Evolutionary conservation across 2,888 invertebrate genomes (phyloP).

Genomic region (Amiota mariae): DNA sequence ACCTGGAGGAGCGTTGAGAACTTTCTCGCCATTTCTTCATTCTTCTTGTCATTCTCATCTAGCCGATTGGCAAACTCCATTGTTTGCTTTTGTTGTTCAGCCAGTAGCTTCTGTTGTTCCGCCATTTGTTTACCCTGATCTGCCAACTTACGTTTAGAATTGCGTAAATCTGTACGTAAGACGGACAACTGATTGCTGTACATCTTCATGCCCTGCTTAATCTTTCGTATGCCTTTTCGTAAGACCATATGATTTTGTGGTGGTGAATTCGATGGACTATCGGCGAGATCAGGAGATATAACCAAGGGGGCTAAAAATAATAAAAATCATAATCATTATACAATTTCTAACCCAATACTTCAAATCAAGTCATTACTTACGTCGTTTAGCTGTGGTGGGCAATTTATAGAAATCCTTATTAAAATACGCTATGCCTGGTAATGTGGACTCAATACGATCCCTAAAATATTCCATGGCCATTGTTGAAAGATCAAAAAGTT

Average conservation of each 20-base stretch:
- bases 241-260: conserved; percentile 90
- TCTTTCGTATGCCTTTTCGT: conserved; percentile 88
- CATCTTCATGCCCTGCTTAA: conserved; percentile 91
- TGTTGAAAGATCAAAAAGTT: conserved; percentile 93
- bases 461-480: conserved; percentile 99
- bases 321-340: conserved; percentile 1
- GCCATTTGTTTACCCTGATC: conserved; percentile 90
- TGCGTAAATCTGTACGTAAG: conserved; percentile 84
- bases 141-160: conserved; percentile 86
- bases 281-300: conserved; percentile 68
- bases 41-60: conserved; percentile 92
- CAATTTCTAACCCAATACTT: background rate
- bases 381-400: conserved; percentile 70
- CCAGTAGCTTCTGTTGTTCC: conserved; percentile 82
- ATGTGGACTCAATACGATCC: conserved; percentile 91
- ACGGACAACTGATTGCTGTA: conserved; percentile 88
- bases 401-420: conserved; percentile 86
- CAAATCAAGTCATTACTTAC: conserved; percentile 50
- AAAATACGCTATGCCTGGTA: conserved; percentile 91
- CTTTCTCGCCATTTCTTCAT: conserved; percentile 90
- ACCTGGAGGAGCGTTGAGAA: conserved; percentile 90
- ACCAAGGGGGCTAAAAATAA: conserved; percentile 66
- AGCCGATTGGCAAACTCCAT: conserved; percentile 87
- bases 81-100: conserved; percentile 84
- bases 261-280: conserved; percentile 74